These are phyloP conservation scores for Rhyacichthys aspro DNA, from an alignment of 2,797 vertebrate genomes.

Conservation along the genomic window DNA sequence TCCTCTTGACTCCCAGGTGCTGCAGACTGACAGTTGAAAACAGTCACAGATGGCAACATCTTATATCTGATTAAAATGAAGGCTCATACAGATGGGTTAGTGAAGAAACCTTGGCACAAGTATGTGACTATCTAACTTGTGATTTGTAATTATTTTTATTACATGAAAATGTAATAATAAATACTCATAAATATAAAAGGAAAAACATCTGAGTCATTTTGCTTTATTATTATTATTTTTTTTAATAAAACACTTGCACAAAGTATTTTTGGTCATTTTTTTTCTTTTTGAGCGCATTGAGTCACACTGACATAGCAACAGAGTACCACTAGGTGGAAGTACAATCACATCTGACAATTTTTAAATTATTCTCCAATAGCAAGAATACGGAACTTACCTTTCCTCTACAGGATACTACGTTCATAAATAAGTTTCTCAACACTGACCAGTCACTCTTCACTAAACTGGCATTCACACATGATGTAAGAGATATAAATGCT, in stretches of 20 bases:
- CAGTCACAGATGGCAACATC: conserved; percentile 48
- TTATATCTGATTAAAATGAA: conserved; percentile 71
- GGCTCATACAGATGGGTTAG: conserved; percentile 72
- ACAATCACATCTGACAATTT: conserved; percentile 84
- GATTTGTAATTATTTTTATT: conserved; percentile 9
- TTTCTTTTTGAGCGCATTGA: conserved; percentile 68
- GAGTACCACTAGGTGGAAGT: conserved; percentile 85
- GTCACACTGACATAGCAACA: conserved; percentile 85
- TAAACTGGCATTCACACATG: conserved; percentile 83
- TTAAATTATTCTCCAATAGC: conserved; percentile 81
- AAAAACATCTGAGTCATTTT: conserved; percentile 47
- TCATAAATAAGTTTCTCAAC: conserved; percentile 95
- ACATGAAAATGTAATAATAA: background rate
- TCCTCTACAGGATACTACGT: conserved; percentile 87
- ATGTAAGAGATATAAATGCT: conserved; percentile 73
- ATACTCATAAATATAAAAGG: conserved; percentile 21
- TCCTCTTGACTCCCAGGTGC: conserved; percentile 57
- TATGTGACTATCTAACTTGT: conserved; percentile 2
- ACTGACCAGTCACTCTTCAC: conserved; percentile 88
- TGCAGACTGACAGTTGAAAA: conserved; percentile 58
- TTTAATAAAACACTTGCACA: conserved; percentile 84
- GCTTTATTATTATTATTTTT: conserved; percentile 70
- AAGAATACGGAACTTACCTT: conserved; percentile 86
- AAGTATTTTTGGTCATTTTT: conserved; percentile 66
- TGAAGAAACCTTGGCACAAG: conserved; percentile 10